These are phyloP conservation scores for Paragorgia papillata DNA, from an alignment of 92 coral and sea anemone species.

Conservation along the genomic window DNA sequence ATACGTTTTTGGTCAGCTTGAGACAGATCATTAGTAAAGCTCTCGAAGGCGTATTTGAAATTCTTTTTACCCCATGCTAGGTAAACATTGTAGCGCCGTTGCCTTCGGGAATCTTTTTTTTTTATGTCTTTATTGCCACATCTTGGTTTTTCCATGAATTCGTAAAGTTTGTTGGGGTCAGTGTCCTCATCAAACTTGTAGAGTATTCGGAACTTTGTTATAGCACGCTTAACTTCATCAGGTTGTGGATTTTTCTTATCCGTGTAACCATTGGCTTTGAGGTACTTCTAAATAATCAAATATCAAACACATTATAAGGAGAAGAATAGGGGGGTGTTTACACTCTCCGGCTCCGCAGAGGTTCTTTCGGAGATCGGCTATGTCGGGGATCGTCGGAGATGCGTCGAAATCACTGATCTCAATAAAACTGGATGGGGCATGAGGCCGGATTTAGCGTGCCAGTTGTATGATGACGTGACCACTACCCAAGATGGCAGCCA, in stretches of 20 bases:
- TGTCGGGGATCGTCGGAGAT: no score
- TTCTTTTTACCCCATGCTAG: conserved; percentile 58
- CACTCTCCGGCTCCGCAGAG: no score
- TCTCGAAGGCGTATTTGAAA: conserved; percentile 67
- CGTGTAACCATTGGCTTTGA: conserved; percentile 67
- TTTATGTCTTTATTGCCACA: conserved; percentile 80
- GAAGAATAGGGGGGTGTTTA: no score
- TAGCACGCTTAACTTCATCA: conserved; percentile 67
- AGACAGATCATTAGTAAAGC: conserved; percentile 58
- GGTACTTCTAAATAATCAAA: conserved; percentile 58
- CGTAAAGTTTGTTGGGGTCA: conserved; percentile 47
- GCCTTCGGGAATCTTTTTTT: background rate
- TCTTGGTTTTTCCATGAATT: conserved; percentile 70
- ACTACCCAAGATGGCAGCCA: no score
- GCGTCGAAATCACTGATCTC: no score
- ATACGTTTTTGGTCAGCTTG: conserved; percentile 38
- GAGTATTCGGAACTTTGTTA: conserved; percentile 47
- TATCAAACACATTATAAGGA: no score
- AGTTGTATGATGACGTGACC: no score
- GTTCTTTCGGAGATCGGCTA: no score
- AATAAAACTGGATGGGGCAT: no score
- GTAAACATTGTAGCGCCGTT: conserved; percentile 18
- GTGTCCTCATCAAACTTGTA: conserved; percentile 61
- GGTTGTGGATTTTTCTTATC: conserved; percentile 28
- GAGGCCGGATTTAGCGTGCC: no score